A percentile compares a stretch with the other conserved stretches of the same genome.
phyloP scores from a whole-genome alignment of 1,140 invertebrate genomes.

The Leptestheria dahalacensis region DNA sequence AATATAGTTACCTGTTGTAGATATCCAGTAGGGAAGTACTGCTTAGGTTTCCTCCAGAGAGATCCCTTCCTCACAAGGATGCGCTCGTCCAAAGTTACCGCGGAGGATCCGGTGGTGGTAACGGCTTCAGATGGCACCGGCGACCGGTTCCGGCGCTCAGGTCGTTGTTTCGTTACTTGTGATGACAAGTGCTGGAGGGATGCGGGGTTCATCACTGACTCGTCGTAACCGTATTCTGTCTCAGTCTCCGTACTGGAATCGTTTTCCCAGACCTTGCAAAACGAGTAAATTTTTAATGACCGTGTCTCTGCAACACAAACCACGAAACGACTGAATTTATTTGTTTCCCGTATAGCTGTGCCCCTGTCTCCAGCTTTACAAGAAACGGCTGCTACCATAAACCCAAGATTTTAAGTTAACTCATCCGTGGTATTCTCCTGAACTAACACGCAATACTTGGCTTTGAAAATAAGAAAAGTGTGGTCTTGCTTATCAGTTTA shows the following conservation, averaged over 20 bases:
- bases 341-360: no score
- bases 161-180: not conserved
- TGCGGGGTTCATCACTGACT: not conserved
- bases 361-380: no score
- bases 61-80: not conserved
- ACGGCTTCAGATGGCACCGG: not conserved
- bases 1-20: not conserved
- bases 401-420: no score
- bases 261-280: not conserved
- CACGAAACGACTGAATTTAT: no score
- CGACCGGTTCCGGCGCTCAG: not conserved
- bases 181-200: not conserved
- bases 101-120: not conserved
- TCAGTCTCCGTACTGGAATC: not conserved
- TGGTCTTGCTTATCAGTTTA: no score
- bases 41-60: not conserved
- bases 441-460: no score
- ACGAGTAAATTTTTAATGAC: no score
- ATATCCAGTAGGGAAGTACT: not conserved
- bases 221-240: not conserved
- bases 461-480: no score
- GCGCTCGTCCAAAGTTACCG: not conserved
- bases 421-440: no score
- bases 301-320: no score
- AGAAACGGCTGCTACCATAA: no score